Base-by-base conservation (phyloP, 1,140 invertebrate genomes). In the Pseudomyrmex gracilis region DNA sequence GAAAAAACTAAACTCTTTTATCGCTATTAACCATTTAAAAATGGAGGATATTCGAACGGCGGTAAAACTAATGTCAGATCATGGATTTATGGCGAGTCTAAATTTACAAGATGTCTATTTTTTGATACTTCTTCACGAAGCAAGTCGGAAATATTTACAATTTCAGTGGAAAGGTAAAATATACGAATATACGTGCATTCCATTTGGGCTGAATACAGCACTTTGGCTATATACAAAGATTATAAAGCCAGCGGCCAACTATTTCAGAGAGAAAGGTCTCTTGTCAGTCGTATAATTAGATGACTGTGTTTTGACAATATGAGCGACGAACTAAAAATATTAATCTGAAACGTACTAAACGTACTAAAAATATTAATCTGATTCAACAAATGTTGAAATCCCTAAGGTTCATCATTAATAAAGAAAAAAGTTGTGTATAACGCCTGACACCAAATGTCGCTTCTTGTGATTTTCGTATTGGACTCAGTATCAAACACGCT, bases 41-140 rank as follows among this genome's bases (percentile, higher is more conserved):
- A n/a, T 68, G 20, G 53, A 80, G 13, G 64, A 80, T 4, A 12
- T 22, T 5, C 20, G 49, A 5, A 17, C 61, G 2, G 73, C 43
- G 1, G 9, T 3, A 13, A 64, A 22, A 20, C 12, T 77, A 12
- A 43, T 66, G 13, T 7, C 3, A 61, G 1, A 64, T 8, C 2
- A 22, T 2, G 61, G n/a, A 0, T 63, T 63, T 9, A 7, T 63
- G 1, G 49, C 49, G 17, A 53, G 15, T 57, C 2, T 78, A 43
- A 53, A 78, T 24, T 78, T 78, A 68, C n/a, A 78, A 24, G 55
- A 78, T 13, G 61, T 64, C 0, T 80, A 70, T 20, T 80, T 70
- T 61, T 9, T 51, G 3, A 58, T 80, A 10, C 66, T 45, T 2
- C 1, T 80, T 4, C 12, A 68, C 7, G 10, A 47, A 20, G 34